Conservation (phyloP, 1,140 invertebrate species). For the Neotoxoptera formosana region DNA sequence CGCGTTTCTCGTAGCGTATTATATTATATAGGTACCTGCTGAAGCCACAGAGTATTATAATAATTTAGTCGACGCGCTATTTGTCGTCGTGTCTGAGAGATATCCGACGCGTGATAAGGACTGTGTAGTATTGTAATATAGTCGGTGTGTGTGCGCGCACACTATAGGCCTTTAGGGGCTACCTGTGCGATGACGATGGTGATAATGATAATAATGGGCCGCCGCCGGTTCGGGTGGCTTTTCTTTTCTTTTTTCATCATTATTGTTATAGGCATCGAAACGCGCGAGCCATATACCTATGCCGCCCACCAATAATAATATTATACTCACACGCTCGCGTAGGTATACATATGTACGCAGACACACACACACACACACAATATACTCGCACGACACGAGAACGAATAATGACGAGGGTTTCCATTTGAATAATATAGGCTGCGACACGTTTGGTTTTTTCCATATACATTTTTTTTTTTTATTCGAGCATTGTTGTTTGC, state of each 20-base stretch:
- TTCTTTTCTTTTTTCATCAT: slow-evolving; percentile 30
- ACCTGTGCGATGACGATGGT: not conserved
- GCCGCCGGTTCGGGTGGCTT: slow-evolving; percentile 8
- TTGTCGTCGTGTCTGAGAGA: slow-evolving; percentile 37
- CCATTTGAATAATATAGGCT: slow-evolving; percentile 51
- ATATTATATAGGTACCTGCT: too few relatives aligned
- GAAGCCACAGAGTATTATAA: too few relatives aligned
- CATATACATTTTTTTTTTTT: not conserved
- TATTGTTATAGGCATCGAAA: not conserved
- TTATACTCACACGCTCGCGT: not conserved
- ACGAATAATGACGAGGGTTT: slow-evolving; percentile 24
- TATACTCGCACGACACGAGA: not conserved
- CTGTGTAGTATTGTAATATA: not conserved
- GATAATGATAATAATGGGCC: not conserved
- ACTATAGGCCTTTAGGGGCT: not conserved
- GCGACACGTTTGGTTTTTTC: slow-evolving; percentile 49
- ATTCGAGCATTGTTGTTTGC: slow-evolving; percentile 53
- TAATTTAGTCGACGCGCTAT: not conserved
- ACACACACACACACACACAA: too few relatives aligned
- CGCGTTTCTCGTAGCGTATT: too few relatives aligned
- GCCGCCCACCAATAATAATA: slow-evolving; percentile 32
- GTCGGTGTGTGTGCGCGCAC: not conserved
- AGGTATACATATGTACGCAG: not conserved
- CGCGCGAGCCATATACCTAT: not conserved
- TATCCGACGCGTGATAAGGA: slow-evolving; percentile 42